A percentile compares a stretch with the other conserved stretches of the same genome.
phyloP scores from a whole-genome alignment of 2,797 vertebrate species.

The Salarias fasciatus region DNA sequence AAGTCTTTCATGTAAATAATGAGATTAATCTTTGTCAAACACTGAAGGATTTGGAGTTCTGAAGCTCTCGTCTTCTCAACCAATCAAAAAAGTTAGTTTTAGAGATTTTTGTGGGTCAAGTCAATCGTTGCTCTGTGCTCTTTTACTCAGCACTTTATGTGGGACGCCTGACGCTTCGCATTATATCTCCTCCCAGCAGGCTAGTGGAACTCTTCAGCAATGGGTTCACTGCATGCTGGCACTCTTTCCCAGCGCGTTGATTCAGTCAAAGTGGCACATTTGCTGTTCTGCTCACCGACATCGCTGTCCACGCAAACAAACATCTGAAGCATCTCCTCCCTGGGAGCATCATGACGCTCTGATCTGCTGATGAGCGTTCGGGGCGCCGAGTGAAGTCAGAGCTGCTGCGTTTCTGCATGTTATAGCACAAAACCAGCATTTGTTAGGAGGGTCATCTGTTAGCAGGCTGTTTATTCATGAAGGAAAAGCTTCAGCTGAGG shows the following conservation, averaged over 20 bases:
- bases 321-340: neutral
- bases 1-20: slow-evolving; percentile 20
- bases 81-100: slow-evolving; percentile 4
- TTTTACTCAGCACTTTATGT: slow-evolving; percentile 13
- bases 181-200: neutral
- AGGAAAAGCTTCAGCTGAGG: slow-evolving; percentile 30
- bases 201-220: neutral
- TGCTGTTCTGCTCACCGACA: neutral
- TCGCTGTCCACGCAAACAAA: neutral
- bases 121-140: neutral
- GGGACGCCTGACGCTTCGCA: slow-evolving; percentile 1
- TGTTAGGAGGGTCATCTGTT: slow-evolving; percentile 54
- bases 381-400: slow-evolving; percentile 48
- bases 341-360: slow-evolving; percentile 6
- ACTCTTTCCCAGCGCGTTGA: no score
- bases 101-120: no score
- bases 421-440: slow-evolving; percentile 56
- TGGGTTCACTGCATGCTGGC: neutral
- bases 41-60: slow-evolving; percentile 2
- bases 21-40: slow-evolving; percentile 17
- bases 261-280: neutral
- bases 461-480: slow-evolving; percentile 31
- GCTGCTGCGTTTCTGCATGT: slow-evolving; percentile 14
- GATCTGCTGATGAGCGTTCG: slow-evolving; percentile 38
- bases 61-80: slow-evolving; percentile 11